Evolutionary conservation across 35 echinoderm and acorn worm species (phyloP).

Genomic region (Lytechinus pictus): DNA sequence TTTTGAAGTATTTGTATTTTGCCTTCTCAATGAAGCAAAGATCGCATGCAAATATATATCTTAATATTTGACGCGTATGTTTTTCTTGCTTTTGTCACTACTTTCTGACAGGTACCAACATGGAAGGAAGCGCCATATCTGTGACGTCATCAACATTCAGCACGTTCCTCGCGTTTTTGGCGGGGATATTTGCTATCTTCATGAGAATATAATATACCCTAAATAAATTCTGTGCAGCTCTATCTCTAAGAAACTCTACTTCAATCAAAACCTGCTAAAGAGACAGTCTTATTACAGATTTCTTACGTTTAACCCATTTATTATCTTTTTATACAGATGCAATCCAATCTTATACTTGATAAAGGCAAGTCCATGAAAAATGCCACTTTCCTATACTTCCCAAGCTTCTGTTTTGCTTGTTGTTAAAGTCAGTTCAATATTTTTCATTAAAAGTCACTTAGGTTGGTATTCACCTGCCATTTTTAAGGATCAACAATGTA

Average conservation of each 20-base stretch:
- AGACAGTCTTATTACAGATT: background rate
- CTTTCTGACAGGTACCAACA: background rate
- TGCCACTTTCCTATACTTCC: too few relatives aligned
- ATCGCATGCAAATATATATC: background rate
- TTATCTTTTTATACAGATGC: background rate
- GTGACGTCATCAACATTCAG: background rate
- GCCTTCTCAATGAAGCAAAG: too few relatives aligned
- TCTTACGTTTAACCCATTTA: background rate
- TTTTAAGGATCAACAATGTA: too few relatives aligned
- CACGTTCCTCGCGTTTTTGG: background rate
- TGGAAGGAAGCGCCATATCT: background rate
- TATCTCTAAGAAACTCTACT: background rate
- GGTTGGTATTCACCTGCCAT: too few relatives aligned
- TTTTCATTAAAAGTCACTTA: too few relatives aligned
- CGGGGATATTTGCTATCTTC: background rate
- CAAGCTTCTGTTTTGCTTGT: too few relatives aligned
- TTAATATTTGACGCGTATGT: background rate
- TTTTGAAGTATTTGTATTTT: too few relatives aligned
- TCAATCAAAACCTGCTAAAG: too few relatives aligned
- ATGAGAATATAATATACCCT: background rate
- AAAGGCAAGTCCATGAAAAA: too few relatives aligned
- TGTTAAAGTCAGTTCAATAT: too few relatives aligned
- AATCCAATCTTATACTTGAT: background rate
- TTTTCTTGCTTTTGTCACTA: background rate
- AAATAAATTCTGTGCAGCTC: background rate